These are phyloP conservation scores for Cottus gobio DNA, from an alignment of 2,113 vertebrate genomes.

Conservation along the genomic window DNA sequence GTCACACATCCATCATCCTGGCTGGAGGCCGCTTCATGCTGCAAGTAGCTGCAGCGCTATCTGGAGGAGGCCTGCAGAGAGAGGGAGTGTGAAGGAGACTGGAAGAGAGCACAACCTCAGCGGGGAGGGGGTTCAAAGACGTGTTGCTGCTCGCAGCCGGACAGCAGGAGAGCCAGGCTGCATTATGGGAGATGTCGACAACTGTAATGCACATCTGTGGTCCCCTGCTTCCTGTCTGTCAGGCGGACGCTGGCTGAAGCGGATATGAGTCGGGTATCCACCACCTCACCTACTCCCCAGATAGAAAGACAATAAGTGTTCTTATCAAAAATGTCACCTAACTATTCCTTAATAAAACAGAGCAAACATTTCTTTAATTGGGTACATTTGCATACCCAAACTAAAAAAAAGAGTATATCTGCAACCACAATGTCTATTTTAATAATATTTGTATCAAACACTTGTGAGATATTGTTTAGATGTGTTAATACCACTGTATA, in stretches of 20 bases:
- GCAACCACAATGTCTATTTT: too few species aligned
- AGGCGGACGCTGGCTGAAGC: neutral
- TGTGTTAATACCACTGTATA: too few species aligned
- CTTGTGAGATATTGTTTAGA: too few species aligned
- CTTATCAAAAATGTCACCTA: too few species aligned
- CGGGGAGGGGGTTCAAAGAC: slow-evolving; percentile 51
- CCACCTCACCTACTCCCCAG: neutral
- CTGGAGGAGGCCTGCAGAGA: slow-evolving; percentile 48
- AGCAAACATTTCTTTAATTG: too few species aligned
- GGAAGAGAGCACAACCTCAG: slow-evolving; percentile 61
- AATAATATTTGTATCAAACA: too few species aligned
- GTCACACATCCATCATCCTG: slow-evolving; percentile 34
- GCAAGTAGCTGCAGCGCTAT: slow-evolving; percentile 47
- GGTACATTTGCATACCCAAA: too few species aligned
- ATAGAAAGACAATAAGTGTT: neutral
- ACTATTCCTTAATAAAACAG: neutral
- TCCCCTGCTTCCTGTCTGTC: neutral
- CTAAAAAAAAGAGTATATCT: too few species aligned
- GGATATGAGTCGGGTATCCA: too few species aligned
- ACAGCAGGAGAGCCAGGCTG: slow-evolving; percentile 3
- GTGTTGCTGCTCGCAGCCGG: slow-evolving; percentile 53
- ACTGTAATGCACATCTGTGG: neutral
- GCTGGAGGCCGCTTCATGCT: slow-evolving; percentile 51
- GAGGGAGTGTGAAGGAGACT: slow-evolving; percentile 26
- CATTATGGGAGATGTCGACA: neutral